These are phyloP conservation scores for Ptychochromis oligacanthus DNA, from an alignment of 2,113 vertebrate genomes.

Conservation along the genomic window DNA sequence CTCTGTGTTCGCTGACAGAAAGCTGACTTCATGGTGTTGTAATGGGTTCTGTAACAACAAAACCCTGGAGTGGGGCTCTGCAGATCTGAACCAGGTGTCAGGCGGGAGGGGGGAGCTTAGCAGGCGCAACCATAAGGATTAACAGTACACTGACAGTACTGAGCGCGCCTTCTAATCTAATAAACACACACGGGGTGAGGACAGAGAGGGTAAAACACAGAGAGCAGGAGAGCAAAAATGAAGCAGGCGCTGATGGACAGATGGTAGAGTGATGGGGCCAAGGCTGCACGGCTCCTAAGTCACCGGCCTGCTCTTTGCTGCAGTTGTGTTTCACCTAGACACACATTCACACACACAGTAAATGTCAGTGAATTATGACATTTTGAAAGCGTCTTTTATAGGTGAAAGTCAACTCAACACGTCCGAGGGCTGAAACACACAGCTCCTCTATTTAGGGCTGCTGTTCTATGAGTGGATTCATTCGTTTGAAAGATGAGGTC, in stretches of 20 bases:
- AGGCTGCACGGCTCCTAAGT: constrained; percentile 39
- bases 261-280: constrained; percentile 50
- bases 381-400: constrained; percentile 64
- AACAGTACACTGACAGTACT: constrained; percentile 61
- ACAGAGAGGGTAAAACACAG: constrained; percentile 22
- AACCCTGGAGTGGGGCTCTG: constrained; percentile 29
- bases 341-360: constrained; percentile 5
- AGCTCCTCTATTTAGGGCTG: constrained; percentile 30
- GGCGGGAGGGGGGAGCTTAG: constrained; percentile 52
- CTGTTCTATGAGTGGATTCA: constrained; percentile 53
- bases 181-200: constrained; percentile 50
- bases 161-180: constrained; percentile 55
- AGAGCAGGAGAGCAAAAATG: constrained; percentile 43
- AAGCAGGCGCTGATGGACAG: constrained; percentile 66
- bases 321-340: neutral
- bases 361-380: constrained; percentile 67
- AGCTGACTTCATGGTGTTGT: constrained; percentile 56
- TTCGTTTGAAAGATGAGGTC: constrained; percentile 66
- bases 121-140: constrained; percentile 63
- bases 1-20: constrained; percentile 14
- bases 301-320: constrained; percentile 10
- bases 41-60: constrained; percentile 58
- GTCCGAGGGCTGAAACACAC: constrained; percentile 16
- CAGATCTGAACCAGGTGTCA: constrained; percentile 63
- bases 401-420: constrained; percentile 65